A percentile compares a stretch with the other conserved stretches of the same genome.
These are phyloP conservation scores for Origma solitaria DNA, from an alignment of 2,113 vertebrate genomes.

Conservation along the genomic window DNA sequence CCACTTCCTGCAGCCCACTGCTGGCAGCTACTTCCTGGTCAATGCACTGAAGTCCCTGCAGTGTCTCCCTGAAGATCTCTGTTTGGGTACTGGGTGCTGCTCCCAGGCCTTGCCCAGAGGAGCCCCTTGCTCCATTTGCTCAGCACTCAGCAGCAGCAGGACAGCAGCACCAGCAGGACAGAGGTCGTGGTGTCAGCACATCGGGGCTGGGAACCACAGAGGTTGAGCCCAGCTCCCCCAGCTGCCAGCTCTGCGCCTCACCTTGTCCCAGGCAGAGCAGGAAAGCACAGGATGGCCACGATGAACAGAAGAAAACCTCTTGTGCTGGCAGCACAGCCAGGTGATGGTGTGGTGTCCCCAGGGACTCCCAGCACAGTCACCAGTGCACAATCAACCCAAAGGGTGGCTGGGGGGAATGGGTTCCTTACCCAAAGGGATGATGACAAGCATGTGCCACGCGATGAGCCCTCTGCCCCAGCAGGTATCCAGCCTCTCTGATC, in stretches of 20 bases:
- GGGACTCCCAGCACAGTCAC: not conserved
- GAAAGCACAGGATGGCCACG: not conserved
- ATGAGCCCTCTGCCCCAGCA: not conserved
- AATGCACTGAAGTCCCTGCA: not conserved
- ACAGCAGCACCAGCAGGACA: not conserved
- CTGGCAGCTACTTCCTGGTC: not conserved
- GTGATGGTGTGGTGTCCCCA: rapidly evolving
- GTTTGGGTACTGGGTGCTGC: too few relatives aligned
- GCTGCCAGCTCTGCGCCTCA: not conserved
- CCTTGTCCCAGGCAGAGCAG: not conserved
- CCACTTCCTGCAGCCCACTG: rapidly evolving
- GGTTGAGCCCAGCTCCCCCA: not conserved
- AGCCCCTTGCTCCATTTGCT: not conserved
- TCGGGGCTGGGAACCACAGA: not conserved
- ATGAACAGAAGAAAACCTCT: not conserved
- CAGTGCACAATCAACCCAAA: not conserved
- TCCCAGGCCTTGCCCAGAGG: not conserved
- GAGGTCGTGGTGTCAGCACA: not conserved
- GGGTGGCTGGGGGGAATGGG: rapidly evolving
- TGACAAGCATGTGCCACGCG: rapidly evolving
- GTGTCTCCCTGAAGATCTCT: not conserved
- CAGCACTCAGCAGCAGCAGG: not conserved
- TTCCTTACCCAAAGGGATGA: constrained; percentile 2
- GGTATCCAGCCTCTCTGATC: not conserved
- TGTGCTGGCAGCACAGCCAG: not conserved